Evolutionary conservation across 2,797 vertebrate species (phyloP).

Genomic region (Alfaro cultratus): DNA sequence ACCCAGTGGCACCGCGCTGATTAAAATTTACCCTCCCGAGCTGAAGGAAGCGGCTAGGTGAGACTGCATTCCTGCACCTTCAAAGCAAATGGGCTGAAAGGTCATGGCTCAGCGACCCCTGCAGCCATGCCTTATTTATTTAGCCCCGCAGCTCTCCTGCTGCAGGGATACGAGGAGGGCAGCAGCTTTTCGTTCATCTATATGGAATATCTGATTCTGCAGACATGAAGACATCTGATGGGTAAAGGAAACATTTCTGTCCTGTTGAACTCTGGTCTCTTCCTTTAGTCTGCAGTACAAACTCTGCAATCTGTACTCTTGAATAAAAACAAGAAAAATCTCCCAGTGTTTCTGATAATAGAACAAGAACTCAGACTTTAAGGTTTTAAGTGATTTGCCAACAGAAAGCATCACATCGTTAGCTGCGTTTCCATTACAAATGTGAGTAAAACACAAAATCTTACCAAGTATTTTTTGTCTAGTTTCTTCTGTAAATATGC

Average conservation of each 20-base stretch:
- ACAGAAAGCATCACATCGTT: not conserved
- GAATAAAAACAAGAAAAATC: not conserved
- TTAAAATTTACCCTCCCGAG: slow-evolving; percentile 75
- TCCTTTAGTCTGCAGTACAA: not conserved
- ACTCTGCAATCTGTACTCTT: not conserved
- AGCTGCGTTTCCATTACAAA: too few species aligned
- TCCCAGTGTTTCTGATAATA: not conserved
- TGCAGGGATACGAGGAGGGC: slow-evolving; percentile 16
- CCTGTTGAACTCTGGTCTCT: not conserved
- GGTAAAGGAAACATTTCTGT: not conserved
- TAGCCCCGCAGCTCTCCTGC: slow-evolving; percentile 50
- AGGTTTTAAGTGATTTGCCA: not conserved
- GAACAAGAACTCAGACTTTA: not conserved
- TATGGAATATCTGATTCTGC: not conserved
- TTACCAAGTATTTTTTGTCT: too few species aligned
- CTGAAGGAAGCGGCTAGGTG: slow-evolving; percentile 50
- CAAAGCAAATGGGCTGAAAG: slow-evolving; percentile 67
- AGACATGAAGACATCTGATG: slow-evolving; percentile 1
- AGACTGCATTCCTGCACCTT: slow-evolving; percentile 60
- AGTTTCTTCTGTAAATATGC: too few species aligned
- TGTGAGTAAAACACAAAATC: too few species aligned
- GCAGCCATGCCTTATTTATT: slow-evolving; percentile 71
- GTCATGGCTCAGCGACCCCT: slow-evolving; percentile 64
- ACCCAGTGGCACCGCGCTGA: slow-evolving; percentile 63
- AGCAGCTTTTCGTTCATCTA: slow-evolving; percentile 32